Conservation (phyloP, 1,140 invertebrate species). For the Lordiphosa mommai region DNA sequence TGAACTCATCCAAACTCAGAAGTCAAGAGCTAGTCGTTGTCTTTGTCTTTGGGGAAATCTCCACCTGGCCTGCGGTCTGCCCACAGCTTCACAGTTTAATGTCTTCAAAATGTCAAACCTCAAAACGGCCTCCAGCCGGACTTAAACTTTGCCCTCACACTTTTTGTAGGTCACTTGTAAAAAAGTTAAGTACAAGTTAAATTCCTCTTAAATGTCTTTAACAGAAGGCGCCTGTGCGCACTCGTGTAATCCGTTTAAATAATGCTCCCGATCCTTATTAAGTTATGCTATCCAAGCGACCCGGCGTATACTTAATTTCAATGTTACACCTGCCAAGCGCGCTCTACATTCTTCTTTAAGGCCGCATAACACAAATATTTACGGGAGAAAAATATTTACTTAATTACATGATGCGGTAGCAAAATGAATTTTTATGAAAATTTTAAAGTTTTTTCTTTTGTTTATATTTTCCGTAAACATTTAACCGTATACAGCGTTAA, state of each 20-base stretch:
- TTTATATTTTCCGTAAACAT: too few species aligned
- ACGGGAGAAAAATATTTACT: too few species aligned
- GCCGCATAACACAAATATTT: too few species aligned
- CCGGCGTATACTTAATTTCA: constrained; percentile 8
- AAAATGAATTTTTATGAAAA: too few species aligned
- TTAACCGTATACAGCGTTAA: too few species aligned
- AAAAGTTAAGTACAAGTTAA: constrained; percentile 16
- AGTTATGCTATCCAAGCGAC: constrained; percentile 1
- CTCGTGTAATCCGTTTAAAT: constrained; percentile 10
- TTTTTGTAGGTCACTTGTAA: background rate
- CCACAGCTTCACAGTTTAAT: constrained; percentile 65
- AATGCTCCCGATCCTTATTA: constrained; percentile 7
- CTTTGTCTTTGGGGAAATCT: constrained; percentile 70
- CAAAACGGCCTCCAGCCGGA: constrained; percentile 29
- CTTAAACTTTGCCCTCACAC: constrained; percentile 24
- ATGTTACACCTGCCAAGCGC: too few species aligned
- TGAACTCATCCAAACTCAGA: constrained; percentile 32
- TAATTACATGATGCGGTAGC: too few species aligned
- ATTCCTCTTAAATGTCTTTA: constrained; percentile 23
- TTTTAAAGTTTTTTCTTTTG: too few species aligned
- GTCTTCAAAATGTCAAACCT: constrained; percentile 64
- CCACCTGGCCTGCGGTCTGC: constrained; percentile 40
- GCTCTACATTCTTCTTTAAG: too few species aligned
- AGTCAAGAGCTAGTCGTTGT: constrained; percentile 32
- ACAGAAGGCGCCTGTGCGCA: constrained; percentile 2